Percentiles rank a stretch among this genome's conserved stretches.
Conservation (phyloP, 2,888 invertebrate genomes). For the Dorcus hopei region DNA sequence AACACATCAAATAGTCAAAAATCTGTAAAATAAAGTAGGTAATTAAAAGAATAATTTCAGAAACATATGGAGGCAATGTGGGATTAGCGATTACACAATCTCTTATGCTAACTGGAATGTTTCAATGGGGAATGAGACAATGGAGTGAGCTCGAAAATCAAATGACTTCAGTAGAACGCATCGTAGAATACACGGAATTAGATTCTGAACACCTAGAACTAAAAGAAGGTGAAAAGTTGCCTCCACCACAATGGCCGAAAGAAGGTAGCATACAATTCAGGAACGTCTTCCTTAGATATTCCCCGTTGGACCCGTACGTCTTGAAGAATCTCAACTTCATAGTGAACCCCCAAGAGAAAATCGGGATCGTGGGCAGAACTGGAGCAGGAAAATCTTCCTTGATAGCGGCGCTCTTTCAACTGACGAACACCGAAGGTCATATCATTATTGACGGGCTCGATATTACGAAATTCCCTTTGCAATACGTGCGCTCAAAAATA, state of each 20-base stretch:
- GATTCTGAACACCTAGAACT: slow-evolving; percentile 39
- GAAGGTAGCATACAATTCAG: slow-evolving; percentile 67
- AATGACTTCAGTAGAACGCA: slow-evolving; percentile 87
- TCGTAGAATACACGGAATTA: slow-evolving; percentile 44
- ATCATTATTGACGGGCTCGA: slow-evolving; percentile 79
- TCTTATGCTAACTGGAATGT: slow-evolving; percentile 52
- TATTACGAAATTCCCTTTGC: slow-evolving; percentile 67
- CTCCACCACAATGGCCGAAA: slow-evolving; percentile 70
- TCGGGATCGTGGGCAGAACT: slow-evolving; percentile 79
- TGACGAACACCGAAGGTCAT: slow-evolving; percentile 74
- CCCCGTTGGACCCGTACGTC: slow-evolving; percentile 67
- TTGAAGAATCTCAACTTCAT: slow-evolving; percentile 67
- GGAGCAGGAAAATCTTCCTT: slow-evolving; percentile 81
- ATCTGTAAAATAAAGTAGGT: too few species aligned
- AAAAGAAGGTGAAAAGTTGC: slow-evolving; percentile 53
- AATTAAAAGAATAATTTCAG: slow-evolving; percentile 20
- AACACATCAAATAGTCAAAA: too few species aligned
- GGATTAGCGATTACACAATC: slow-evolving; percentile 44
- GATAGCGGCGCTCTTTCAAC: slow-evolving; percentile 75
- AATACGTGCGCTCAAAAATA: slow-evolving; percentile 70
- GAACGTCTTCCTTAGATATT: slow-evolving; percentile 69
- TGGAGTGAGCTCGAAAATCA: slow-evolving; percentile 58
- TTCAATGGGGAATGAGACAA: slow-evolving; percentile 78
- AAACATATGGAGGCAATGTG: slow-evolving; percentile 40
- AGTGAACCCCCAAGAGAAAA: slow-evolving; percentile 67